Base-by-base conservation (phyloP, 2,888 invertebrate genomes). In the Vandiemenella viatica region DNA sequence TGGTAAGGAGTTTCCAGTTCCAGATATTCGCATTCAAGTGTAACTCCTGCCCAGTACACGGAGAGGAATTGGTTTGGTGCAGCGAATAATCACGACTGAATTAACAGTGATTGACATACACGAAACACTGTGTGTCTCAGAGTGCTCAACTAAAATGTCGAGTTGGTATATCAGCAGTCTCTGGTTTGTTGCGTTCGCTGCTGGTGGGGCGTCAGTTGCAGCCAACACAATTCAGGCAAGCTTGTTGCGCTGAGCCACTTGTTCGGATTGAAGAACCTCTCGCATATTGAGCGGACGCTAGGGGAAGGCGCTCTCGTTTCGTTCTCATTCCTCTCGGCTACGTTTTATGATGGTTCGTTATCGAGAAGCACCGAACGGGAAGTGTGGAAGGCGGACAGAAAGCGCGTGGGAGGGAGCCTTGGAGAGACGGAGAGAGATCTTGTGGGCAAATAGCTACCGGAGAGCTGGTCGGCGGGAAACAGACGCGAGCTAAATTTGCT, bases 271-370 rank as follows among this genome's bases (percentile, higher is more conserved):
- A 42, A 38, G 46, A 21, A 32, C 16, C 38, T n/a, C n/a, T 19
- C 21, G 37, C 37, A 37, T 38, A 38, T 38, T 46, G 46, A 46
- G 22, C 19, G 17, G n/a, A n/a, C n/a, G n/a, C n/a, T n/a, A 46
- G 18, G 37, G 46, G 38, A 46, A 37, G 10, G 21, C 21, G 38
- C 21, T 32, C 5, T 17, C 26, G 43, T n/a, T 15, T 43, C 23
- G 38, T 26, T 46, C 19, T 20, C 16, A 16, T 21, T 46, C 38
- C 37, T 46, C 16, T 18, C 32, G 38, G 38, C 22, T 46, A n/a
- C 38, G 22, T 46, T 38, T 45, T 45, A 45, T 45, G n/a, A 37
- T 20, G 32, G 32, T 45, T 37, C 45, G 45, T 45, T 45, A 45
- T 37, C 26, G 45, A 20, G 32, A 26, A 13, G 8, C n/a, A 20